Conservation (phyloP, 2,797 vertebrate species). For the Microtus californicus region DNA sequence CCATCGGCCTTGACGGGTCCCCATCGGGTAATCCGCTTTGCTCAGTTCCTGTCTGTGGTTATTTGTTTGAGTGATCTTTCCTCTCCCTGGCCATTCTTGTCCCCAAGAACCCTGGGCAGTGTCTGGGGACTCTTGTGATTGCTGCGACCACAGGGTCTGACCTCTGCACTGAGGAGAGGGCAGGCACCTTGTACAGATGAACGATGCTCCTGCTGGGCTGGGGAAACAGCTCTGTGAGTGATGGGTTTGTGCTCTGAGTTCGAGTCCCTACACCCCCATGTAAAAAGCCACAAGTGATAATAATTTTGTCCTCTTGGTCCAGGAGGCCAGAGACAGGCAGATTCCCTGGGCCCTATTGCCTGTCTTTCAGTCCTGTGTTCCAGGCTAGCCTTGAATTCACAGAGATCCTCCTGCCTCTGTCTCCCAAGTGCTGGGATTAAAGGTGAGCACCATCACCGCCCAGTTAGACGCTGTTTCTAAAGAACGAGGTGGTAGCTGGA, state of each 20-base stretch:
- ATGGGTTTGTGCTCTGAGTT: not conserved
- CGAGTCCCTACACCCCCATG: not conserved
- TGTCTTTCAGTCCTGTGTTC: not conserved
- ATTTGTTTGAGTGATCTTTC: not conserved
- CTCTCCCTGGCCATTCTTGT: not conserved
- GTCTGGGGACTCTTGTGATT: not conserved
- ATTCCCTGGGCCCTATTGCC: too few relatives aligned
- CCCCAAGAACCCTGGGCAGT: not conserved
- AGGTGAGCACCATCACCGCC: not conserved
- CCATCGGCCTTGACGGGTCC: too few relatives aligned
- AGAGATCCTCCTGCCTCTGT: not conserved
- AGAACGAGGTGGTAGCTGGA: not conserved
- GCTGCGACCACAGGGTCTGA: not conserved
- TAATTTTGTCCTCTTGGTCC: not conserved
- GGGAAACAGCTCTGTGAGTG: too few relatives aligned
- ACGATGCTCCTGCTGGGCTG: not conserved
- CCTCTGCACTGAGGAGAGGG: not conserved
- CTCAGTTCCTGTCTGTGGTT: not conserved
- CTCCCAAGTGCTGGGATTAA: not conserved
- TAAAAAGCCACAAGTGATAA: too few relatives aligned
- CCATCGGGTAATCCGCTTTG: too few relatives aligned
- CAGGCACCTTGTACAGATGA: not conserved
- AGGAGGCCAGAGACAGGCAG: too few relatives aligned
- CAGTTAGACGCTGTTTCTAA: not conserved
- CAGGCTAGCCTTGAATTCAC: not conserved